Evolutionary conservation across 2,797 vertebrate species (phyloP).

Genomic region (Bucorvus abyssinicus): DNA sequence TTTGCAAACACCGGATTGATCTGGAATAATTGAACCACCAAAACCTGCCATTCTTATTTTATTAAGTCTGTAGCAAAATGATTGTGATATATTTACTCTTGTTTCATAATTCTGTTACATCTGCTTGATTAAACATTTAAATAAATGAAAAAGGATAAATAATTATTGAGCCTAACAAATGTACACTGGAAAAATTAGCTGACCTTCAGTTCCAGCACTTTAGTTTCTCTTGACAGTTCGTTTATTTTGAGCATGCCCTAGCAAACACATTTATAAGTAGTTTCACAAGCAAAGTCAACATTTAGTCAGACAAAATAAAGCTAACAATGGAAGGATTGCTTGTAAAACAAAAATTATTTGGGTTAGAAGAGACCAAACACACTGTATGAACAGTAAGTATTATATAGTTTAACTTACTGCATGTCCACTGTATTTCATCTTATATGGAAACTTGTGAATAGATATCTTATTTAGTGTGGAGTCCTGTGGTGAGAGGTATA

Average conservation of each 20-base stretch:
- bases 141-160: constrained; percentile 1
- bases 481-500: neutral
- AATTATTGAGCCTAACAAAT: constrained; percentile 1
- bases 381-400: neutral
- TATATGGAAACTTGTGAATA: neutral
- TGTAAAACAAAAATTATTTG: neutral
- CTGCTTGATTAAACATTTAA: constrained; percentile 19
- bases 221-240: constrained; percentile 43
- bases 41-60: neutral
- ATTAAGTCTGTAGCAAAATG: neutral
- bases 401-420: neutral
- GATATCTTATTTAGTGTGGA: neutral
- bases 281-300: constrained; percentile 19
- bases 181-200: neutral
- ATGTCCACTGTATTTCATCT: neutral
- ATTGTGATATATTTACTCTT: constrained; percentile 1
- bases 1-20: neutral
- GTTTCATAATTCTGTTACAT: constrained; percentile 12
- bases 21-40: neutral
- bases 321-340: constrained; percentile 3
- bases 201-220: constrained; percentile 18
- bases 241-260: constrained; percentile 13
- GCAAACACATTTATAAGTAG: constrained; percentile 2
- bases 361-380: neutral
- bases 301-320: constrained; percentile 30